Evolutionary conservation across 2,888 invertebrate species (phyloP).

Genomic region (Rosalia funebris): DNA sequence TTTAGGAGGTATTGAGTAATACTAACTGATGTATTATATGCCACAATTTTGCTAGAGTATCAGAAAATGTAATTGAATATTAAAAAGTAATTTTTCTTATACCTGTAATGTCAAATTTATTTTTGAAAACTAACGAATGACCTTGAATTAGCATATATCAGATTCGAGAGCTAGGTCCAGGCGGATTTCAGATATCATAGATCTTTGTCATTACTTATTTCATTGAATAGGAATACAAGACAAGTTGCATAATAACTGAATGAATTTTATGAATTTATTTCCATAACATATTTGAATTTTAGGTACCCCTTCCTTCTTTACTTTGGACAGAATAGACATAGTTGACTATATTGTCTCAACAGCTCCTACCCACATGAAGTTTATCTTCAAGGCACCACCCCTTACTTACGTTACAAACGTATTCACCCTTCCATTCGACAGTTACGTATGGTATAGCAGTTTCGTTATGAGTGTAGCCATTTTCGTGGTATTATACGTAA

Average conservation of each 20-base stretch:
- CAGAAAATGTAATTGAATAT: too few relatives aligned
- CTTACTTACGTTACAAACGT: slow-evolving; percentile 74
- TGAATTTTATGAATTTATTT: too few relatives aligned
- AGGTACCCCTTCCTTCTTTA: slow-evolving; percentile 63
- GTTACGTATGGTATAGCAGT: slow-evolving; percentile 47
- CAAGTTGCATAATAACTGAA: slow-evolving; percentile 61
- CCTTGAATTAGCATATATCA: too few relatives aligned
- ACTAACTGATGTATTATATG: slow-evolving; percentile 66
- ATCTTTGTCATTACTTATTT: too few relatives aligned
- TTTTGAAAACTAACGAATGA: too few relatives aligned
- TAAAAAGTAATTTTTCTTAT: too few relatives aligned
- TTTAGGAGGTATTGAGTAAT: slow-evolving; percentile 65
- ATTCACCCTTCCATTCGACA: slow-evolving; percentile 72
- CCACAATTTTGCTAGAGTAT: too few relatives aligned
- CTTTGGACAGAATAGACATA: slow-evolving; percentile 54
- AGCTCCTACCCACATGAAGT: slow-evolving; percentile 67
- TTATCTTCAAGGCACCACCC: slow-evolving; percentile 75
- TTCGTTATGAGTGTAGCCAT: slow-evolving; percentile 63
- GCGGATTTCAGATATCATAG: too few relatives aligned
- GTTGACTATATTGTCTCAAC: slow-evolving; percentile 70
- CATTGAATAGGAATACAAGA: too few relatives aligned
- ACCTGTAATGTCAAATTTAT: too few relatives aligned
- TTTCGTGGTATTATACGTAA: slow-evolving; percentile 50
- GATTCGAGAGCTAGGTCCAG: too few relatives aligned
- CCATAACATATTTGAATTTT: slow-evolving; percentile 72